Conservation (phyloP, 2,797 vertebrate genomes). For the Notoglanidium macrostoma region DNA sequence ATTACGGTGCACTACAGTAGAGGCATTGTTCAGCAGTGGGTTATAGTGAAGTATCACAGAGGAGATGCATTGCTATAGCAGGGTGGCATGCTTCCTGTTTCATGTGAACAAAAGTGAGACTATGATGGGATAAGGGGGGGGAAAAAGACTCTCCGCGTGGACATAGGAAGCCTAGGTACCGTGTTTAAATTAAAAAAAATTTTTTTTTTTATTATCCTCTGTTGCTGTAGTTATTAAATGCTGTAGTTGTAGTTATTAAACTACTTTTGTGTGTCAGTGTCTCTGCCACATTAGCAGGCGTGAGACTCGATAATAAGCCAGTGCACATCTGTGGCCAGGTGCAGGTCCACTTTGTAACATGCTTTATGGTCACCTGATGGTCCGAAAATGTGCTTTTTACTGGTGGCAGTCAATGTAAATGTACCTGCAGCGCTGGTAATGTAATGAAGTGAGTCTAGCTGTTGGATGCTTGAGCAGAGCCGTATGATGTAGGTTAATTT, state of each 20-base stretch:
- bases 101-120: background rate
- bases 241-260: no score
- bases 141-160: background rate
- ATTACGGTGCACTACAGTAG: no score
- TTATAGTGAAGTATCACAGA: no score
- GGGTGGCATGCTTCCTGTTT: background rate
- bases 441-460: background rate
- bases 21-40: background rate
- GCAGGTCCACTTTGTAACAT: background rate
- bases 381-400: background rate
- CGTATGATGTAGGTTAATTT: background rate
- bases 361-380: background rate
- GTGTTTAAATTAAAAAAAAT: no score
- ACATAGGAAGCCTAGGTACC: background rate
- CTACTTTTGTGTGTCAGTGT: background rate
- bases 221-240: no score
- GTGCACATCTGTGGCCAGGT: background rate
- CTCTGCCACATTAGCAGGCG: background rate
- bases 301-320: background rate
- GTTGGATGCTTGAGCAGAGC: background rate
- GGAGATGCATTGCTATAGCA: background rate
- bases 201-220: no score
- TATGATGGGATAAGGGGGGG: background rate
- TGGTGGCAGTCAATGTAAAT: background rate
- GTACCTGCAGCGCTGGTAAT: background rate